A percentile compares a stretch with the other conserved stretches of the same genome.
These are phyloP conservation scores for Alca torda DNA, from an alignment of 2,797 vertebrate species.

Conservation along the genomic window DNA sequence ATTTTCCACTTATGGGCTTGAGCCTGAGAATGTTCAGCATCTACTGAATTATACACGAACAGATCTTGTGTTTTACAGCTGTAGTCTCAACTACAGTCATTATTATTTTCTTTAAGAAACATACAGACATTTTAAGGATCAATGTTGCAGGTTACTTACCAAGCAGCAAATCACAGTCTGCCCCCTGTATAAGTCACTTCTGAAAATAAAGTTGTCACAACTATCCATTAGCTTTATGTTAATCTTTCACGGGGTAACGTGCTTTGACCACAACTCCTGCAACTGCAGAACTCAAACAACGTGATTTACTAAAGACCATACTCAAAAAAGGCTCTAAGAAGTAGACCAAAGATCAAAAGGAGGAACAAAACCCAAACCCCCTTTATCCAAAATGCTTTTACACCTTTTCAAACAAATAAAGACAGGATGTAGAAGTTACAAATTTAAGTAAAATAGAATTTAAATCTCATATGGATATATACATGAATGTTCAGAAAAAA, in stretches of 20 bases:
- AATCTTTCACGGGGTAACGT: not conserved
- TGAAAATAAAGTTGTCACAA: constrained; percentile 2
- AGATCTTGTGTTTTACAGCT: constrained; percentile 21
- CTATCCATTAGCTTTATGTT: not conserved
- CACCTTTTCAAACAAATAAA: not conserved
- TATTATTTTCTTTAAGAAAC: constrained; percentile 25
- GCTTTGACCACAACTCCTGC: not conserved
- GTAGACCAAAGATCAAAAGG: not conserved
- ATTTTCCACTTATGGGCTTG: not conserved
- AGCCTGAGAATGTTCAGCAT: not conserved
- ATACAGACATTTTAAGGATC: constrained; percentile 15
- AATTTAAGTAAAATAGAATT: not conserved
- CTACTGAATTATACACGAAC: not conserved
- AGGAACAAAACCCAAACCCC: not conserved
- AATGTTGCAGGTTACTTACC: not conserved
- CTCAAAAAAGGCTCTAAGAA: not conserved
- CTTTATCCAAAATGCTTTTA: not conserved
- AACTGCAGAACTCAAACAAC: not conserved
- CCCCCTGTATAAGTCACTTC: not conserved
- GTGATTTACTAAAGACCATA: not conserved
- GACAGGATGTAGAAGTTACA: not conserved
- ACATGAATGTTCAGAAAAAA: not conserved
- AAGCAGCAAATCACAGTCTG: not conserved
- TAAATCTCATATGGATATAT: not conserved
- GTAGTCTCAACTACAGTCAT: constrained; percentile 44